These are phyloP conservation scores for Oscheius sp. DNA, from an alignment of 2,888 invertebrate genomes.

Conservation along the genomic window DNA sequence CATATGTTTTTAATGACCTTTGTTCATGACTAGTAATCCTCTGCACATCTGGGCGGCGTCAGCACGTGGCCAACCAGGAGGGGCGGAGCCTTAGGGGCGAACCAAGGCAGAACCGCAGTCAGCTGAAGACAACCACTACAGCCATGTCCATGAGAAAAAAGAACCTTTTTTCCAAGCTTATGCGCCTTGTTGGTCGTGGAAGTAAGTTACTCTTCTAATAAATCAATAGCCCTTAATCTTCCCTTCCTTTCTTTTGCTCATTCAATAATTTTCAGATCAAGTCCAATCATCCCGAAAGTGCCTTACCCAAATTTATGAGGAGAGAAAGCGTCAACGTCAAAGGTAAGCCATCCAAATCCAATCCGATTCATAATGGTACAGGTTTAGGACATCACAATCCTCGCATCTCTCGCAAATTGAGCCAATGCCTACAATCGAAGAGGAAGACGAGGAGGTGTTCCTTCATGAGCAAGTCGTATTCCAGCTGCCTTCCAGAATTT, in stretches of 20 bases:
- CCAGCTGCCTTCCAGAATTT: constrained; percentile 4
- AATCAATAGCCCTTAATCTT: not conserved
- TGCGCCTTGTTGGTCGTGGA: constrained; percentile 52
- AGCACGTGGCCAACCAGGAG: constrained; percentile 23
- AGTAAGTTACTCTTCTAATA: constrained; percentile 34
- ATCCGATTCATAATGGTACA: not conserved
- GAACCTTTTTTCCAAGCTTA: constrained; percentile 44
- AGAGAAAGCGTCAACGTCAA: constrained; percentile 51
- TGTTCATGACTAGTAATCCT: constrained; percentile 25
- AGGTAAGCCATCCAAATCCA: constrained; percentile 29
- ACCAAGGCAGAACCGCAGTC: constrained; percentile 28
- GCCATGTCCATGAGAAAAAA: constrained; percentile 38
- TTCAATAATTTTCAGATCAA: constrained; percentile 44
- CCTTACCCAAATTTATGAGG: constrained; percentile 53
- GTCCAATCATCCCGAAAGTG: constrained; percentile 50
- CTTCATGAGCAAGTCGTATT: constrained; percentile 20
- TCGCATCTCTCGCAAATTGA: constrained; percentile 52
- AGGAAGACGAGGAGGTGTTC: constrained; percentile 46
- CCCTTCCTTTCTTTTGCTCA: not conserved
- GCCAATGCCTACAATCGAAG: constrained; percentile 56
- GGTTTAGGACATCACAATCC: constrained; percentile 49
- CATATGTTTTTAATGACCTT: constrained; percentile 23
- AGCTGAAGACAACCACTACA: constrained; percentile 24
- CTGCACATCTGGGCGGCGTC: constrained; percentile 26
- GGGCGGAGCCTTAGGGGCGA: constrained; percentile 17